Evolutionary conservation across 1,140 invertebrate species (phyloP), one percentile per base, ranked within the genome.

Genomic region (Drosophila persimilis): DNA sequence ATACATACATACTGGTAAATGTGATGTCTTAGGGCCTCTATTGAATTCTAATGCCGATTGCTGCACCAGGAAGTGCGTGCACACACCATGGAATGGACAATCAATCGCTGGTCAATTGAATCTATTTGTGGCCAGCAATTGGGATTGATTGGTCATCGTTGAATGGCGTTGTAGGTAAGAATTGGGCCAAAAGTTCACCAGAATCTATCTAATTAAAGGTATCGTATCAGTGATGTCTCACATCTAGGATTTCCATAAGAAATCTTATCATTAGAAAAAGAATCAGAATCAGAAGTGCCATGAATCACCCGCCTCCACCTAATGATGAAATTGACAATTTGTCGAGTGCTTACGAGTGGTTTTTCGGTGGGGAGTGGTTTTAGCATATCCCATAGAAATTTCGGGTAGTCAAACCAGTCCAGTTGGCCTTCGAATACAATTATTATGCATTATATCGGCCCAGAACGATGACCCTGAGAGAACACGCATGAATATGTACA

Each of bases 41-140:
- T 69, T 86, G 83, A 75, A 88, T 86, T 86, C 78, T 78, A 86
- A 86, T 88, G 63, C 35, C 66, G 56, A 88, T 81, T 88, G 60
- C 35, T 71, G 56, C 71, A 88, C 83, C 81, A 86, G 83, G 81
- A 86, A 86, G 83, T 86, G 83, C 83, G 81, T 86, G 78, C 83
- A 83, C 45, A 60, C 55, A 51, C 2, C 31, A 31, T 31, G 31
- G 31, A 26, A 44, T 48, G 52, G 48, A 31, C 63, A 55, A 60
- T 64, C 67, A 59, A 73, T 76, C 60, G 35, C 69, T 64, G 65
- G 60, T 63, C 77, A 85, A 86, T 86, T 86, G 83, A 64, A 88
- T 65, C 74, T 71, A 78, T 80, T 84, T 84, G 72, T 78, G 79
- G 47, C 52, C 29, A 69, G 57, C 65, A 84, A 85, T 85, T 74